Evolutionary conservation across 2,888 invertebrate species (phyloP).

Genomic region (Drosophila robusta): DNA sequence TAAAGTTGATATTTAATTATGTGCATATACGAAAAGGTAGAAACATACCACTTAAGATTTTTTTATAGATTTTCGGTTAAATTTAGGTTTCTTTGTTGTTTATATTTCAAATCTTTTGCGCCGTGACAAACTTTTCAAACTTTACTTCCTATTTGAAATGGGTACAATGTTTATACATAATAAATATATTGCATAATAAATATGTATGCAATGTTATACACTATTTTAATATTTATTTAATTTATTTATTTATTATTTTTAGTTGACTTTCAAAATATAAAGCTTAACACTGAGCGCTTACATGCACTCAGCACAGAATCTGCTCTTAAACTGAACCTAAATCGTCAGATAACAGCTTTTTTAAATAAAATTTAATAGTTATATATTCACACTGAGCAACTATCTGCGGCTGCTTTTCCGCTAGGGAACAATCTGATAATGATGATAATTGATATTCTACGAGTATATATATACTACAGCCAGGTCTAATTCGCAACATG

Average conservation of each 20-base stretch:
- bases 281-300: background rate
- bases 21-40: too few relatives aligned
- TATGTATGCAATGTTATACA: background rate
- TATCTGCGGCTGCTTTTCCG: background rate
- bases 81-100: too few relatives aligned
- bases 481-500: background rate
- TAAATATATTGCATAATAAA: background rate
- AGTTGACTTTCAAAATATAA: background rate
- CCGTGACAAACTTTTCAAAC: too few relatives aligned
- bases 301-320: conserved; percentile 10
- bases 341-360: conserved; percentile 8
- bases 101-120: too few relatives aligned
- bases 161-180: too few relatives aligned
- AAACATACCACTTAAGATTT: too few relatives aligned
- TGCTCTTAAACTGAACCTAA: conserved; percentile 18
- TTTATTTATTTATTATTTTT: too few relatives aligned
- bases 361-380: conserved; percentile 4
- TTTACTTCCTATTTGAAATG: too few relatives aligned
- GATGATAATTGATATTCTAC: background rate
- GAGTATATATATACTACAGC: background rate
- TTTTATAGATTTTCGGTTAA: too few relatives aligned
- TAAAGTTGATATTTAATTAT: too few relatives aligned
- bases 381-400: background rate
- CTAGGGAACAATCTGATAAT: conserved; percentile 16
- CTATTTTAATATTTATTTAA: too few relatives aligned